Evolutionary conservation across 1,140 invertebrate genomes (phyloP).

Genomic region (Campodea augens): DNA sequence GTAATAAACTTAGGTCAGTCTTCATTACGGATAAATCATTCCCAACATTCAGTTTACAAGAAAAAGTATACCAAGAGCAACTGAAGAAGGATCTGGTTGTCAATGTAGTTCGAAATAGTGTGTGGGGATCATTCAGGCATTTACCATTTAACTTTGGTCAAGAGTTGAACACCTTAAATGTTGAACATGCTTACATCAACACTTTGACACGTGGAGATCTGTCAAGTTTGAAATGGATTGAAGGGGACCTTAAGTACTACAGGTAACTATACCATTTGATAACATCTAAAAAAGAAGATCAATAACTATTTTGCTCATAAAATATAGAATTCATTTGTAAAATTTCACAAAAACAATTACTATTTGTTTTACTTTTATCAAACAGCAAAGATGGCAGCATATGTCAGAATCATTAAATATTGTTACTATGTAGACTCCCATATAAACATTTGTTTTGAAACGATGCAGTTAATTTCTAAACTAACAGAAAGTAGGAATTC

Average conservation of each 20-base stretch:
- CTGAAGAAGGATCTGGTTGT: not conserved
- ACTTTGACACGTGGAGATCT: constrained; percentile 61
- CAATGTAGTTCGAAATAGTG: not conserved
- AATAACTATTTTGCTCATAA: too few species aligned
- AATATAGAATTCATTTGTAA: too few species aligned
- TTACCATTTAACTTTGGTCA: not conserved
- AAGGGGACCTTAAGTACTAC: constrained; percentile 12
- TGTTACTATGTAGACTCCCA: too few species aligned
- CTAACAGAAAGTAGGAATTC: too few species aligned
- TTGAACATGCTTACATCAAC: constrained; percentile 53
- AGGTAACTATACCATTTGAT: too few species aligned
- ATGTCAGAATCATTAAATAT: too few species aligned
- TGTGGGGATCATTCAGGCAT: not conserved
- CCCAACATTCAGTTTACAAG: not conserved
- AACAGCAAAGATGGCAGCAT: too few species aligned
- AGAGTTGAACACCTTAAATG: not conserved
- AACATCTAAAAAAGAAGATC: too few species aligned
- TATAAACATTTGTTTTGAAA: too few species aligned
- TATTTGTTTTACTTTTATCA: too few species aligned
- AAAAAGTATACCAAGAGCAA: not conserved
- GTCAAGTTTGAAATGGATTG: constrained; percentile 62
- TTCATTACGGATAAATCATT: not conserved
- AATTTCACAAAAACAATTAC: too few species aligned
- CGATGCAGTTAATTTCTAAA: too few species aligned
- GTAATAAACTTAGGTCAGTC: constrained; percentile 26